Percentiles rank a stretch among this genome's conserved stretches.
Conservation (phyloP, 2,797 vertebrate species). For the Spinus pinus region DNA sequence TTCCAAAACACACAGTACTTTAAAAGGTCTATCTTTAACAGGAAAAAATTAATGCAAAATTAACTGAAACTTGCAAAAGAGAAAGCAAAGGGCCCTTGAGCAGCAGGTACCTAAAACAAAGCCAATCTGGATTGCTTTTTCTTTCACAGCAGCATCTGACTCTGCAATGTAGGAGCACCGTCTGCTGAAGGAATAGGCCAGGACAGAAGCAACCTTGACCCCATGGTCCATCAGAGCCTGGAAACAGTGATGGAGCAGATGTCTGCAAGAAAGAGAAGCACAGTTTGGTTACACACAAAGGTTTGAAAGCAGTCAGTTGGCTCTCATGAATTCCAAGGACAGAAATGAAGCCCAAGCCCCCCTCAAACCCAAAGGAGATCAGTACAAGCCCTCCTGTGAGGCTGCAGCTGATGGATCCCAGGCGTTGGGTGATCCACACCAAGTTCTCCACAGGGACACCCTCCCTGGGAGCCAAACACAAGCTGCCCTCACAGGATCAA, state of each 20-base stretch:
- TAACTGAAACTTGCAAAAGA: background rate
- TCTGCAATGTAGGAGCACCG: conserved; percentile 98
- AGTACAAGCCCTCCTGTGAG: background rate
- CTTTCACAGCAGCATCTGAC: conserved; percentile 94
- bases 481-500: background rate
- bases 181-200: conserved; percentile 97
- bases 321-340: background rate
- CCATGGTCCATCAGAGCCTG: conserved; percentile 99
- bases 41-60: background rate
- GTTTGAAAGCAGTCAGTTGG: background rate
- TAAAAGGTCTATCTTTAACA: background rate
- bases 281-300: background rate
- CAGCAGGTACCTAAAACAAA: conserved; percentile 90
- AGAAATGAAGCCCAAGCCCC: background rate
- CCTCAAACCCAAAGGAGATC: background rate
- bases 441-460: background rate
- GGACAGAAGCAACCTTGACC: conserved; percentile 95
- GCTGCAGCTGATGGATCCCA: background rate
- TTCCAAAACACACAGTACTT: background rate
- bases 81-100: background rate
- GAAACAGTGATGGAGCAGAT: conserved; percentile 98
- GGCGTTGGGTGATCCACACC: background rate
- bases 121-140: conserved; percentile 98
- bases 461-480: background rate
- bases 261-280: conserved; percentile 76